Evolutionary conservation across 1,140 invertebrate genomes (phyloP).

Genomic region (Wiebesia pumilae): DNA sequence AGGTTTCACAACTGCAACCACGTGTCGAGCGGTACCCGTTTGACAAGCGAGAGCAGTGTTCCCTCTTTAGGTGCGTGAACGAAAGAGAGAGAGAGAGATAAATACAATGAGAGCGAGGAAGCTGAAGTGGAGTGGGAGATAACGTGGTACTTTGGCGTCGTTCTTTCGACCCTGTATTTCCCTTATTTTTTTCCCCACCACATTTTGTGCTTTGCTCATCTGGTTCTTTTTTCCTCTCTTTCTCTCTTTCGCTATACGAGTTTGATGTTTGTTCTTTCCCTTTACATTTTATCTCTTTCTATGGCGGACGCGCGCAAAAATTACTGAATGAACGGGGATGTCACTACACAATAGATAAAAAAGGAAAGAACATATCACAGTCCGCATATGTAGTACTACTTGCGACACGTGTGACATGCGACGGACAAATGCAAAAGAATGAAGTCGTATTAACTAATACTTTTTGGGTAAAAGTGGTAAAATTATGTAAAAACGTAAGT

Average conservation of each 20-base stretch:
- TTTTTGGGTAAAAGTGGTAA: too few species aligned
- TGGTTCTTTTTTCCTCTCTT: neutral
- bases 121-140: slow-evolving; percentile 56
- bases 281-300: slow-evolving; percentile 57
- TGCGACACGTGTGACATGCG: neutral
- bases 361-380: neutral
- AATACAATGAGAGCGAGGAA: neutral
- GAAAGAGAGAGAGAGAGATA: slow-evolving; percentile 42
- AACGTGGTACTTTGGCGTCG: slow-evolving; percentile 55
- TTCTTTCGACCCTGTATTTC: slow-evolving; percentile 68
- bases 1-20: slow-evolving; percentile 38
- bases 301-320: slow-evolving; percentile 73
- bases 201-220: slow-evolving; percentile 39
- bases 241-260: neutral
- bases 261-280: neutral
- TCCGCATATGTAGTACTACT: neutral
- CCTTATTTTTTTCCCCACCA: slow-evolving; percentile 74
- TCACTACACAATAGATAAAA: slow-evolving; percentile 58
- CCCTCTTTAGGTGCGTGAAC: slow-evolving; percentile 65
- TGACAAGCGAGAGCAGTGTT: slow-evolving; percentile 70
- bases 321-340: slow-evolving; percentile 76
- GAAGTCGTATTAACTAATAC: neutral
- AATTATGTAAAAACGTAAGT: too few species aligned
- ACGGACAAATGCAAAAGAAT: neutral
- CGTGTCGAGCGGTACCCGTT: slow-evolving; percentile 70